Conservation (phyloP, 64 coral and sea anemone species). For the Platygyra sinensis region DNA sequence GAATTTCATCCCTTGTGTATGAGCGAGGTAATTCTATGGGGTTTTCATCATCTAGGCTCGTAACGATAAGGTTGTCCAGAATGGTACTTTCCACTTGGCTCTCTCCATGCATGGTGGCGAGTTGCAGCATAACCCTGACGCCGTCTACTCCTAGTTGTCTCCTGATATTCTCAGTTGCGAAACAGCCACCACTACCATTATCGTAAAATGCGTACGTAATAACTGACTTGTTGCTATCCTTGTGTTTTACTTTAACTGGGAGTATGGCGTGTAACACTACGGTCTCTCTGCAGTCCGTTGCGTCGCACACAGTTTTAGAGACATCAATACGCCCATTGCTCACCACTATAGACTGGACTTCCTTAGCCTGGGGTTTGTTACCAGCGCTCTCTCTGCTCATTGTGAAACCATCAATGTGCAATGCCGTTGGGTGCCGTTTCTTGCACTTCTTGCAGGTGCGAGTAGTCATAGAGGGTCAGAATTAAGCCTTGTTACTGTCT, state of each 20-base stretch:
- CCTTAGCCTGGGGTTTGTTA: not conserved
- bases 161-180: constrained; percentile 48
- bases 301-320: not conserved
- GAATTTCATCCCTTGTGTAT: constrained; percentile 62
- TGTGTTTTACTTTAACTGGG: constrained; percentile 56
- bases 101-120: constrained; percentile 66
- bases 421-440: constrained; percentile 12
- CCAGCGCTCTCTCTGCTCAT: no score
- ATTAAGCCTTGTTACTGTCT: no score
- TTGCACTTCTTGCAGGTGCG: constrained; percentile 38
- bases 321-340: constrained; percentile 17
- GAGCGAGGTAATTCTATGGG: constrained; percentile 35
- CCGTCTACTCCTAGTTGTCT: constrained; percentile 40
- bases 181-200: constrained; percentile 62
- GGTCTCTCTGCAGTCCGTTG: not conserved
- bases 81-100: constrained; percentile 19
- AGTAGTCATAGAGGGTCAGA: no score
- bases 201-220: constrained; percentile 65
- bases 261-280: constrained; percentile 49
- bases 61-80: constrained; percentile 46
- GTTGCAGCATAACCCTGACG: constrained; percentile 34
- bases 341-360: not conserved
- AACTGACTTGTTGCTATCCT: not conserved
- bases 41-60: constrained; percentile 31
- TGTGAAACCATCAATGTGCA: not conserved